phyloP scores from a whole-genome alignment of 2,113 vertebrate genomes.

The Hemiprocne comata region DNA sequence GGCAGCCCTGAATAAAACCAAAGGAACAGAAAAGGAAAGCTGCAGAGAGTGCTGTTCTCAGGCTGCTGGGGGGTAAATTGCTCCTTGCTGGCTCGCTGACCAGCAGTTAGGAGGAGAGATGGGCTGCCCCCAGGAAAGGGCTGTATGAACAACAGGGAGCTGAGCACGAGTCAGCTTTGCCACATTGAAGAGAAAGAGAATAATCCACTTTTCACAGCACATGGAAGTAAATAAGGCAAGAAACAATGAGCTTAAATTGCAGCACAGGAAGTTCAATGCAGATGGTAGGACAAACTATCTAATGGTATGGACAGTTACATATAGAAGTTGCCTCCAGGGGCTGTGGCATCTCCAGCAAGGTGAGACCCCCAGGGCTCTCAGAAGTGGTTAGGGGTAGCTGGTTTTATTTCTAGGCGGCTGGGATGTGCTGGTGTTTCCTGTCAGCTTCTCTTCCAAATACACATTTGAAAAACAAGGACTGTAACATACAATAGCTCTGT shows the following conservation, averaged over 20 bases:
- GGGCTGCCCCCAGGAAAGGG: background rate
- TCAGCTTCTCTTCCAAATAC: background rate
- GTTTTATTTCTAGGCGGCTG: background rate
- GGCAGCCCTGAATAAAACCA: background rate
- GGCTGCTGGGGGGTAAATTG: background rate
- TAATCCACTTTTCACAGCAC: background rate
- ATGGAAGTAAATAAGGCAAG: background rate
- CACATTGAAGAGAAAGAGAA: background rate
- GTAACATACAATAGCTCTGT: fast-evolving
- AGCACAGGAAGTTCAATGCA: background rate
- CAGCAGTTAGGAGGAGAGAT: background rate
- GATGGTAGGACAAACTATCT: background rate
- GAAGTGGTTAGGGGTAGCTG: background rate
- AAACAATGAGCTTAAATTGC: background rate
- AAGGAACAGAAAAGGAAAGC: background rate
- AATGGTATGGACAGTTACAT: background rate
- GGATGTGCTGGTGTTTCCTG: background rate
- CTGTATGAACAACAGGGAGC: fast-evolving
- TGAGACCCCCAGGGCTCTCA: background rate
- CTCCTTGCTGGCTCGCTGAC: fast-evolving
- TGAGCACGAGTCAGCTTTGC: background rate
- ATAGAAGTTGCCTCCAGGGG: background rate
- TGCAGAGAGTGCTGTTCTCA: background rate
- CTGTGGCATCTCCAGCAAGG: background rate
- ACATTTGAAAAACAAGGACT: background rate